phyloP scores from a whole-genome alignment of 2,113 vertebrate genomes.

The Dissostichus mawsoni region DNA sequence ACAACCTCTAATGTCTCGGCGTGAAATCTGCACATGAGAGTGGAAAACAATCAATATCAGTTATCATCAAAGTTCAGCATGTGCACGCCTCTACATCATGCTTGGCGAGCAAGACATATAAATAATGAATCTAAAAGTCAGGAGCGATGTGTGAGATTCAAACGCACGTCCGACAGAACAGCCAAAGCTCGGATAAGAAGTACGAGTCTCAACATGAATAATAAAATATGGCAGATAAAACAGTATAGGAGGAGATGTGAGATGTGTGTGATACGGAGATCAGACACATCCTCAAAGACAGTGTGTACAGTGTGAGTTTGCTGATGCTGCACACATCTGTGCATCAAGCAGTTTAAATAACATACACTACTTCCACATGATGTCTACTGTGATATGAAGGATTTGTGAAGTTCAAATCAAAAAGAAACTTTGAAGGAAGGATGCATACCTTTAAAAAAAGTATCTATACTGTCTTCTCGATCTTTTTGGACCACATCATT shows the following conservation, averaged over 20 bases:
- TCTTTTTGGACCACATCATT: too few species aligned
- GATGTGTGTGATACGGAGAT: neutral
- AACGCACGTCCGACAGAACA: neutral
- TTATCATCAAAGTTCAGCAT: neutral
- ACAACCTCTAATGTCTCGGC: neutral
- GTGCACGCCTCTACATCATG: neutral
- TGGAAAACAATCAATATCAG: slow-evolving; percentile 36
- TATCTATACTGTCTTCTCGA: too few species aligned
- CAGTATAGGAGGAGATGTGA: too few species aligned
- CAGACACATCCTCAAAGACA: slow-evolving; percentile 7
- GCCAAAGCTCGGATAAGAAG: neutral
- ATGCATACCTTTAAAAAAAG: too few species aligned
- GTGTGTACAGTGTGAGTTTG: neutral
- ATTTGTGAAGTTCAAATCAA: neutral
- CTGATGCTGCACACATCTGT: slow-evolving; percentile 2
- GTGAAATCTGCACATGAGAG: neutral
- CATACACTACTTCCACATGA: neutral
- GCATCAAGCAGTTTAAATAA: neutral
- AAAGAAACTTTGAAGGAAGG: too few species aligned
- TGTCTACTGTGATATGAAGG: neutral
- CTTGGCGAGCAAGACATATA: neutral
- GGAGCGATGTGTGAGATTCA: neutral
- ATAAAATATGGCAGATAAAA: slow-evolving; percentile 5
- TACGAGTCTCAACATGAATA: slow-evolving; percentile 1
- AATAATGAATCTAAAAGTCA: neutral